Conservation (phyloP, 2,888 invertebrate genomes). For the Ichneumoninae sp. region DNA sequence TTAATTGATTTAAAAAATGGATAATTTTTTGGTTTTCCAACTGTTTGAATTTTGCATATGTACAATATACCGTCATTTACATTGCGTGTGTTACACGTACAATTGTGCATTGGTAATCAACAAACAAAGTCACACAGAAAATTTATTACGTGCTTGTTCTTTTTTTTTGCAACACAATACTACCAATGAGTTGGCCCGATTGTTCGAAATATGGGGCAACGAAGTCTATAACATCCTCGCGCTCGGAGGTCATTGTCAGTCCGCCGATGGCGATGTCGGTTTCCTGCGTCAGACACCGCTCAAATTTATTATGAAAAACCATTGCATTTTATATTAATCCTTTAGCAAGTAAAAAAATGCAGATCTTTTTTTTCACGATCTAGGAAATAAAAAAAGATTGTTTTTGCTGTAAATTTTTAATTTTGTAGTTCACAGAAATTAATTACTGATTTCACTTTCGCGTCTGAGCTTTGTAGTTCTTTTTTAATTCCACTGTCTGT, state of each 20-base stretch:
- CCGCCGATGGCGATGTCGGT: conserved; percentile 94
- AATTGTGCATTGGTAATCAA: conserved; percentile 1
- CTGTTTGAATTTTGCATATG: background rate
- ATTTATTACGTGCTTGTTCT: background rate
- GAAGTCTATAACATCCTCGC: conserved; percentile 95
- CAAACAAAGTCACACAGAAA: conserved; percentile 23
- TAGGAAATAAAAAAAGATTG: background rate
- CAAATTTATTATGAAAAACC: conserved; percentile 17
- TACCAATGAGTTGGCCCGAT: conserved; percentile 95
- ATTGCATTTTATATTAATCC: background rate
- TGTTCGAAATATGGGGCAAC: conserved; percentile 96
- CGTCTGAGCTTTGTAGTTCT: background rate
- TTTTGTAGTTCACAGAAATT: background rate
- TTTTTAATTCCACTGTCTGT: background rate
- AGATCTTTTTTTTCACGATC: background rate
- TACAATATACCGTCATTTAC: background rate
- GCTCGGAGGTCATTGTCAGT: conserved; percentile 95
- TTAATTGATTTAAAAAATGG: background rate
- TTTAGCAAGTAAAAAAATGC: background rate
- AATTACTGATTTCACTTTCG: background rate
- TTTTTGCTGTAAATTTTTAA: background rate
- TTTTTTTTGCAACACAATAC: conserved; percentile 44
- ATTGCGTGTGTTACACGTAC: background rate
- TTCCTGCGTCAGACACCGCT: conserved; percentile 86
- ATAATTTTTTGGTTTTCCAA: background rate